Evolutionary conservation across 2,113 vertebrate genomes (phyloP), one percentile per base, ranked within the genome.

Genomic region (Colistium nudipinnis): DNA sequence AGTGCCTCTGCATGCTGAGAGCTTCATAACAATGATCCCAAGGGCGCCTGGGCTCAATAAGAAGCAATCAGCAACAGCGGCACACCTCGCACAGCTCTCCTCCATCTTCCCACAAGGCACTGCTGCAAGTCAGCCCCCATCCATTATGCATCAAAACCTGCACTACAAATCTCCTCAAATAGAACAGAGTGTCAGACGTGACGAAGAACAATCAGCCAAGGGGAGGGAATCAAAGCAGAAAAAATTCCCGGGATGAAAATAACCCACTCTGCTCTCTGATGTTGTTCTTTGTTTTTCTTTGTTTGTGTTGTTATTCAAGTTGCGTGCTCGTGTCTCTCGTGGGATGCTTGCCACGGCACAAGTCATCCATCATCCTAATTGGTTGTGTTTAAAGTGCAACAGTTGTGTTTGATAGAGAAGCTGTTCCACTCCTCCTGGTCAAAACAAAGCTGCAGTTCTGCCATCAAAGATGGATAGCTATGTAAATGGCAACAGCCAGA

Each of bases 301-400:
- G 84, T 90, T 88, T 89, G 87, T 77, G 56, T 82, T 89, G 82
- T 85, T 80, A 90, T 82, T 83, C 61, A 41, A 80, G 73, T 78
- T 88, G 85, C 82, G 81, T 81, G 82, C 89, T 89, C 72, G 52
- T 51, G 67, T 84, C 79, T 87, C 91, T 87, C 72, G 9, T 36
- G 86, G 88, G 90, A 91, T 12, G 44, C 64, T 71, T 7, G 76
- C 69, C 48, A 44, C 83, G 76, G 80, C 60, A 8, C 61, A 51
- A 87, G 78, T 82, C 82, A 90, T 93, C 87, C 74, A 62, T 92
- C 91, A 91, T 87, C 86, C 85, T 92, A 92, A 92, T 92, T 92
- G 87, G 83, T 71, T 68, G 72, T 78, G 85, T 91, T 93, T 89
- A 90, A 78, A 87, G 70, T 88, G 86, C 82, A 80, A 84, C 85